Percentiles rank a stretch among this genome's conserved stretches.
These are phyloP conservation scores for Cheilosia grossa DNA, from an alignment of 2,888 invertebrate genomes.

Conservation along the genomic window DNA sequence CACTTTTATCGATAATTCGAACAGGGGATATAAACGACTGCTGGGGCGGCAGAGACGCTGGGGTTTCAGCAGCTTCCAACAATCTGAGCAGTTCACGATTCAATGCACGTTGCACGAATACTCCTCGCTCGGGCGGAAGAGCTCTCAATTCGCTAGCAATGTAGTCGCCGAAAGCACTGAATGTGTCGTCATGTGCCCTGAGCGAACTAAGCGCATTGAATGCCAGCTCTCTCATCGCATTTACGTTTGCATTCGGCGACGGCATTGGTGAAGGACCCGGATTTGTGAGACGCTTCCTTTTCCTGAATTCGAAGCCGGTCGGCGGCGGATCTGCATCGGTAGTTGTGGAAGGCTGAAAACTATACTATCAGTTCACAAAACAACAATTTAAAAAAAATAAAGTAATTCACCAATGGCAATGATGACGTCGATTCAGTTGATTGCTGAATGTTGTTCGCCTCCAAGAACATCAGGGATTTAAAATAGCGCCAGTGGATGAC, in stretches of 20 bases:
- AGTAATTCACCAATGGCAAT: neutral
- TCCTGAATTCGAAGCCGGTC: neutral
- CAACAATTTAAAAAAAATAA: neutral
- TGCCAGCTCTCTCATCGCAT: neutral
- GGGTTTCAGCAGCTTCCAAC: neutral
- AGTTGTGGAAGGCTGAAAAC: neutral
- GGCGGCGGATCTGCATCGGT: no score
- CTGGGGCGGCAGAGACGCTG: neutral
- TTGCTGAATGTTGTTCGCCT: neutral
- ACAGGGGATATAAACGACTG: neutral
- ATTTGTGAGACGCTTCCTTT: neutral
- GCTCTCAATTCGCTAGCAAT: neutral
- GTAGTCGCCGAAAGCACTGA: slow-evolving; percentile 1
- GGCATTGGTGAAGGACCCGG: neutral
- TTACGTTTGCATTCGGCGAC: neutral
- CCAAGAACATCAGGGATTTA: slow-evolving; percentile 1
- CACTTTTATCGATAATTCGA: neutral
- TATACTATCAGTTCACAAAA: neutral
- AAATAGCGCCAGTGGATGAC: slow-evolving; percentile 6
- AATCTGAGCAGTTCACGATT: neutral
- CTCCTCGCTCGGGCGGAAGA: neutral
- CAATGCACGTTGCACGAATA: neutral
- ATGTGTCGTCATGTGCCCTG: neutral
- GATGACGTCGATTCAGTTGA: neutral
- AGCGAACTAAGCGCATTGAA: neutral